phyloP scores from a whole-genome alignment of 2,888 invertebrate species.

The Notodonta ziczac region DNA sequence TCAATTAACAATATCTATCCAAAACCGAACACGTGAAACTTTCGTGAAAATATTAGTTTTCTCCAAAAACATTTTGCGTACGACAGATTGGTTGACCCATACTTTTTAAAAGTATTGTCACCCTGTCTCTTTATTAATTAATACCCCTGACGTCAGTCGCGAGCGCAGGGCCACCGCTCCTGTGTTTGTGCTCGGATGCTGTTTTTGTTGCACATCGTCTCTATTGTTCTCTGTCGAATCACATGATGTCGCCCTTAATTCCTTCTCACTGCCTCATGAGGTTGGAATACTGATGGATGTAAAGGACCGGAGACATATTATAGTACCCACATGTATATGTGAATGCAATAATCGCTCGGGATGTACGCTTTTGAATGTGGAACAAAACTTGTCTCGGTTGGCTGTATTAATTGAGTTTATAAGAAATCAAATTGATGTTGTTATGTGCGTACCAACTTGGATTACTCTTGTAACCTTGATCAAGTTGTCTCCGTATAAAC shows the following conservation, averaged over 20 bases:
- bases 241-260: conserved; percentile 80
- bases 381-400: conserved; percentile 27
- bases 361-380: conserved; percentile 18
- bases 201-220: conserved; percentile 69
- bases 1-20: conserved; percentile 45
- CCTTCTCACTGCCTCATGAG: conserved; percentile 77
- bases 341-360: conserved; percentile 29
- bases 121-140: conserved; percentile 77
- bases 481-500: conserved; percentile 10
- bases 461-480: conserved; percentile 17
- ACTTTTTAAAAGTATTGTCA: conserved; percentile 58
- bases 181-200: conserved; percentile 64
- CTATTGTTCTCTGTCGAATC: conserved; percentile 80
- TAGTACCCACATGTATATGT: conserved; percentile 25
- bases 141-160: conserved; percentile 60
- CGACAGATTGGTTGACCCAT: conserved; percentile 34
- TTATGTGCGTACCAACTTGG: conserved; percentile 21
- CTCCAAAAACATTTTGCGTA: conserved; percentile 26
- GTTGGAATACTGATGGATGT: conserved; percentile 72
- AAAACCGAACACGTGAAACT: conserved; percentile 25
- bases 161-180: conserved; percentile 59
- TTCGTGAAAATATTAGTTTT: conserved; percentile 28
- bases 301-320: conserved; percentile 42
- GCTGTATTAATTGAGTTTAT: conserved; percentile 32
- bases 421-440: conserved; percentile 29